Base-by-base conservation (phyloP, 2,888 invertebrate species). In the Parasteatoda lunata region DNA sequence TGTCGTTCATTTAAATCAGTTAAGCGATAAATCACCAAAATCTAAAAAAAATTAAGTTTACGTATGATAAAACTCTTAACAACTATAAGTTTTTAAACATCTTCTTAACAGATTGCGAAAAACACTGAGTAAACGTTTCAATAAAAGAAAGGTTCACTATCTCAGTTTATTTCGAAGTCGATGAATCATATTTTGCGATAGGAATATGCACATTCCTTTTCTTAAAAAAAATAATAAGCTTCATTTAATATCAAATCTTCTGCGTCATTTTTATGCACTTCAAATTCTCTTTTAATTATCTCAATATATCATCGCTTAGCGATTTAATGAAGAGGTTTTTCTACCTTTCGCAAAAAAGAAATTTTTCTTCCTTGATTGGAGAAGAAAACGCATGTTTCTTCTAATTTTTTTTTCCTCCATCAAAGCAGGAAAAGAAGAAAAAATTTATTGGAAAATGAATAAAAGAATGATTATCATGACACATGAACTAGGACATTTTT, bases 251-350 rank as follows among this genome's bases (percentile, higher is more conserved):
- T 69, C 59, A 59, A 69, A 15, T 45, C 64, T 51, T 64, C 8
- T 7, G 54, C 81, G 47, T 59, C 30, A 30, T 75, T 75, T 81
- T 81, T 76, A 76, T 75, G 66, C 49, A 54, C 59, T 49, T 5
- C 66, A 68, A 66, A 81, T 13, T 75, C 30, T 7, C 47, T 72
- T 81, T 75, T 76, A 81, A 78, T 78, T 78, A 78, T 48, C 70
- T 15, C 52, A 59, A 78, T 81, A 75, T 13, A 45, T 76, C 81
- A 81, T 70, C 69, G 47, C 69, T 52, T 54, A 69, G 65, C 64
- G n/a, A 69, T 81, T 81, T 81, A 69, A 81, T 64, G 69, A 75
- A 69, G 49, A 13, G 6, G 11, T 68, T 75, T 75, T 81, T 69
- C 59, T 59, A 6, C 30, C 66, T 30, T n/a, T 68, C 30, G n/a